Percentiles rank a stretch among this genome's conserved stretches.
Conservation (phyloP, 1,140 invertebrate genomes). For the Zaprionus lachaisei region DNA sequence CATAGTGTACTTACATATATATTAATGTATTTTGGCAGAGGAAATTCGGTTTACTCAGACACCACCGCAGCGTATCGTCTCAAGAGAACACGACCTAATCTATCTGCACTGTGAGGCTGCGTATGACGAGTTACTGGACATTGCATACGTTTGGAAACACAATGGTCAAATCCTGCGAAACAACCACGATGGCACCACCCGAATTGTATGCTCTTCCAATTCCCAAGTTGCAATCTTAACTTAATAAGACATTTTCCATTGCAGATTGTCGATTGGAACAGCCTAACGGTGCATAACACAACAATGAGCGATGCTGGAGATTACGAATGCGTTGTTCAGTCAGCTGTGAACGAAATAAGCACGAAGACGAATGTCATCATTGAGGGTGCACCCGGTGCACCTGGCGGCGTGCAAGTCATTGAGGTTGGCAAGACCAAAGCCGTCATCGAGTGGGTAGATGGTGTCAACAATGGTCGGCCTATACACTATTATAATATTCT, state of each 20-base stretch:
- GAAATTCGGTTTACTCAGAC: conserved; percentile 89
- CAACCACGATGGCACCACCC: conserved; percentile 85
- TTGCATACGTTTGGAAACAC: conserved; percentile 95
- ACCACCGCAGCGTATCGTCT: conserved; percentile 88
- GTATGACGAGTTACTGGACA: conserved; percentile 92
- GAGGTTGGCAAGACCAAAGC: conserved; percentile 91
- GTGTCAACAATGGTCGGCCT: conserved; percentile 91
- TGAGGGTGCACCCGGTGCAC: conserved; percentile 93
- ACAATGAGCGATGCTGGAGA: conserved; percentile 94
- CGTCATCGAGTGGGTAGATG: conserved; percentile 95
- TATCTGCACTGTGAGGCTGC: conserved; percentile 92
- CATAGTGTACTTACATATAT: not conserved
- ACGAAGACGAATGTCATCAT: conserved; percentile 90
- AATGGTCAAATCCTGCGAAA: conserved; percentile 92
- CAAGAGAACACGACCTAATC: conserved; percentile 89
- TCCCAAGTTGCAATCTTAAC: not conserved
- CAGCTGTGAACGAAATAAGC: conserved; percentile 92
- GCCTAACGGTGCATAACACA: conserved; percentile 91
- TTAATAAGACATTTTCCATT: conserved; percentile 31
- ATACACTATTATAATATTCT: conserved; percentile 92
- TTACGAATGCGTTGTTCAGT: conserved; percentile 95
- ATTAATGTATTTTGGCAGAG: conserved; percentile 81
- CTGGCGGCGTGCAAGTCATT: conserved; percentile 91
- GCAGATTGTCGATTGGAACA: conserved; percentile 88
- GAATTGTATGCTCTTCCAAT: conserved; percentile 80